Evolutionary conservation across 2,888 invertebrate species (phyloP), one percentile per base, ranked within the genome.

Genomic region (Xylocampa areola): DNA sequence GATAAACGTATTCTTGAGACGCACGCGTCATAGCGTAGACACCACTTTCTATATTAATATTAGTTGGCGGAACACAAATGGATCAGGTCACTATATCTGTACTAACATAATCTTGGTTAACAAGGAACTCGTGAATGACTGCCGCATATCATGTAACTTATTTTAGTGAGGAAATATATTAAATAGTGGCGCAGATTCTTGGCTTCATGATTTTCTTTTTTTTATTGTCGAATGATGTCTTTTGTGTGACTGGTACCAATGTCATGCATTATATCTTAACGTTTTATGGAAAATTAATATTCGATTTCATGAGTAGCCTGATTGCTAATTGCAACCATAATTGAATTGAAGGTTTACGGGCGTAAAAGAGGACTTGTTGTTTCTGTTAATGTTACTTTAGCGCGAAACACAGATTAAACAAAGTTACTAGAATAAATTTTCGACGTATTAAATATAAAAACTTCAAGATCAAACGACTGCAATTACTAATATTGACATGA

Each of bases 31-130:
- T 35, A n/a, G 17, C 32, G 10, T 8, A 39, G 23, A 25, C 32
- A 29, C 19, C 69, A 62, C 69, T 64, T 69, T 64, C 54, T 53
- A 14, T 21, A 68, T 50, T 68, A 45, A 43, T 41, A 69, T 29
- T 52, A 17, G 53, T 33, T 44, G 19, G 25, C 62, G 61, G 37
- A 49, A 68, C 51, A 44, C 29, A 41, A 45, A 13, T 41, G 32
- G 41, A 69, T 45, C 48, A 37, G 39, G 43, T 39, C 69, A 53
- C 32, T 30, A 17, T 30, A 10, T 25, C 52, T 40, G 44, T 14
- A 10, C 43, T 10, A 4, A 6, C 14, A n/a, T 17, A n/a, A 29
- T 19, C 25, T 45, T 43, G 25, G 33, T 32, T 29, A 32, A 50
- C 49, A 11, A 47, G 33, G 67, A 57, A 50, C 58, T 45, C 13